Evolutionary conservation across 2,797 vertebrate species (phyloP).

Genomic region (Squalus acanthias): DNA sequence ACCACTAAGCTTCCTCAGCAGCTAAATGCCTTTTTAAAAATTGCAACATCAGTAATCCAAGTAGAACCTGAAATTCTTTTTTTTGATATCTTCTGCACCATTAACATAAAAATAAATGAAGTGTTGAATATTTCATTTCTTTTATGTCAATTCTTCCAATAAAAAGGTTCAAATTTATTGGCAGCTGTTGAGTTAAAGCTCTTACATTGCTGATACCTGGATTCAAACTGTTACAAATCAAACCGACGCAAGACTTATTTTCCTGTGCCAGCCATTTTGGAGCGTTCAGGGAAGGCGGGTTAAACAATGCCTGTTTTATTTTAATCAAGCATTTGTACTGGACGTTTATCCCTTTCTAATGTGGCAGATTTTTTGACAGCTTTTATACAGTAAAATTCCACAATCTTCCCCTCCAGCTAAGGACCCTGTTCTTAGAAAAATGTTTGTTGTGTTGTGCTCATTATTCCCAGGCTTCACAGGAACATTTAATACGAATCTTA

Average conservation of each 20-base stretch:
- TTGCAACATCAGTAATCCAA: background rate
- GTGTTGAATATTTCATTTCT: background rate
- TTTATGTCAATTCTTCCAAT: no score
- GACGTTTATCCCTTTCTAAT: background rate
- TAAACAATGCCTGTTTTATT: background rate
- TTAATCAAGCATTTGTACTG: background rate
- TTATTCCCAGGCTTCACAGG: background rate
- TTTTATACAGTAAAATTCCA: background rate
- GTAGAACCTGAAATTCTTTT: background rate
- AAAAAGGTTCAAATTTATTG: background rate
- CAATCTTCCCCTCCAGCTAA: background rate
- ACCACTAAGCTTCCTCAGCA: no score
- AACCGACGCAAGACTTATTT: background rate
- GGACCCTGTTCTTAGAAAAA: background rate
- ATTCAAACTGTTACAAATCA: conserved; percentile 1
- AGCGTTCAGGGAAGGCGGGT: background rate
- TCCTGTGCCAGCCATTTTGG: background rate
- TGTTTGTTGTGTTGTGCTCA: background rate
- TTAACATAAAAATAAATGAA: background rate
- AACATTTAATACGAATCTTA: background rate
- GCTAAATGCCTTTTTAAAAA: no score
- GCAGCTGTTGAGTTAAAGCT: background rate
- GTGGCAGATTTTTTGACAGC: background rate
- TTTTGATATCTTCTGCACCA: background rate
- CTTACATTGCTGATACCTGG: background rate